Conservation (phyloP, 2,888 invertebrate genomes). For the Dynastes maya region DNA sequence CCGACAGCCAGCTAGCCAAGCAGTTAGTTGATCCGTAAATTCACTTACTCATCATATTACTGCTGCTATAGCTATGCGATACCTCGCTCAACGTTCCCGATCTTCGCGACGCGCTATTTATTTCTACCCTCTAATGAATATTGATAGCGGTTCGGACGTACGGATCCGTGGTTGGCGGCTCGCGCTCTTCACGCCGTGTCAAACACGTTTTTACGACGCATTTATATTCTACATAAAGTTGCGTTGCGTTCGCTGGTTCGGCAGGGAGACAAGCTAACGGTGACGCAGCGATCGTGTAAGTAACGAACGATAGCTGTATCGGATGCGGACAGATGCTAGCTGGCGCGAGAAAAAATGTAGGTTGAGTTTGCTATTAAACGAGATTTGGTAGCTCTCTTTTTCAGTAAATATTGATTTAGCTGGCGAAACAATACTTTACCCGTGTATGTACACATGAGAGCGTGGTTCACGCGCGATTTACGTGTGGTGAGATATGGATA, state of each 20-base stretch:
- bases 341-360: background rate
- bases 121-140: constrained; percentile 19
- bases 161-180: background rate
- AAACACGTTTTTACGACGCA: constrained; percentile 21
- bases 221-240: background rate
- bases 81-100: too few relatives aligned
- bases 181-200: background rate
- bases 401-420: constrained; percentile 24
- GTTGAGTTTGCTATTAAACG: background rate
- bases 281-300: background rate
- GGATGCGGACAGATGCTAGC: background rate
- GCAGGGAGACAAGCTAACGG: background rate
- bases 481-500: too few relatives aligned
- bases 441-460: background rate
- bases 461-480: too few relatives aligned
- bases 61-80: background rate
- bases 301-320: constrained; percentile 1
- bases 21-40: too few relatives aligned
- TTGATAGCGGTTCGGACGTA: background rate
- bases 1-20: background rate
- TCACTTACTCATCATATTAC: too few relatives aligned
- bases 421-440: constrained; percentile 2
- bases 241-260: too few relatives aligned
- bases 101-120: background rate
- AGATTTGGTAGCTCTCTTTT: background rate